Evolutionary conservation across 2,797 vertebrate species (phyloP).

Genomic region (Crypturellus tataupa): DNA sequence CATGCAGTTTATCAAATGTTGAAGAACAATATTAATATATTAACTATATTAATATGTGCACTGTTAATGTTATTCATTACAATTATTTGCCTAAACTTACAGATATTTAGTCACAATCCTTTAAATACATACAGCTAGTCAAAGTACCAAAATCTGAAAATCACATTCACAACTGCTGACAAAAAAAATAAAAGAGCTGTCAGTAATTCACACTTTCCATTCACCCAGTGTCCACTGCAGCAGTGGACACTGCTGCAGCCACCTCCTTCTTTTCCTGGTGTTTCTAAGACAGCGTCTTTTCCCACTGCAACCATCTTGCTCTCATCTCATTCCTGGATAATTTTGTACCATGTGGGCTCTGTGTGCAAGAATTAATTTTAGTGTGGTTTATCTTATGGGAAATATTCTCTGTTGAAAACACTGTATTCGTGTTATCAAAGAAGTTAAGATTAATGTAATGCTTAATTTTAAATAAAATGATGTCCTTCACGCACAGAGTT

Average conservation of each 20-base stretch:
- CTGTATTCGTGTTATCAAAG: not conserved
- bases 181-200: not conserved
- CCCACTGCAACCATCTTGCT: not conserved
- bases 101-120: not conserved
- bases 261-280: not conserved
- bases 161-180: not conserved
- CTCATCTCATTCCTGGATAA: not conserved
- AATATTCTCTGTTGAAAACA: not conserved
- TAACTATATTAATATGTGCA: not conserved
- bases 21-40: not conserved
- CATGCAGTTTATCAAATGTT: not conserved
- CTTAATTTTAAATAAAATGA: not conserved
- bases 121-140: not conserved
- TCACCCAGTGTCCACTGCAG: not conserved
- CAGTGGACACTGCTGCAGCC: not conserved
- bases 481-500: not conserved
- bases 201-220: not conserved
- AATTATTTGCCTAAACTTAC: not conserved
- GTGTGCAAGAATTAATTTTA: not conserved
- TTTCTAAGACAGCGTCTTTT: not conserved
- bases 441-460: not conserved
- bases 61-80: not conserved
- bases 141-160: not conserved
- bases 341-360: rapidly evolving
- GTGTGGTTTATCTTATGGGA: not conserved